A percentile compares a stretch with the other conserved stretches of the same genome.
Evolutionary conservation across 2,888 invertebrate genomes (phyloP).

Genomic region (Eupeodes latifasciatus): DNA sequence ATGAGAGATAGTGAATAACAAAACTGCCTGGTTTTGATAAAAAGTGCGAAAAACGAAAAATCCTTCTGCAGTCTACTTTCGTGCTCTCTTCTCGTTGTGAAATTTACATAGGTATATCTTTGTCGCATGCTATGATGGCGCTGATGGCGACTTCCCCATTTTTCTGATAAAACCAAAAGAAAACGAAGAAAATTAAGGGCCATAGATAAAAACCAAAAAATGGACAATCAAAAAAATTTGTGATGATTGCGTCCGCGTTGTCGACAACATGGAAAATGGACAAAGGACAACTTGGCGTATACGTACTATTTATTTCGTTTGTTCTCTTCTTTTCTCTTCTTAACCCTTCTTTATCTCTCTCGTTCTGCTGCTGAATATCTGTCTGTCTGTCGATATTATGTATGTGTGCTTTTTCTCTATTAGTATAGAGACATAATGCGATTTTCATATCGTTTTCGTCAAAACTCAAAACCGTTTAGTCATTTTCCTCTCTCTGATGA

Average conservation of each 20-base stretch:
- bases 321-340: slow-evolving; percentile 8
- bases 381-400: not conserved
- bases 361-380: not conserved
- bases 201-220: not conserved
- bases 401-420: not conserved
- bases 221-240: slow-evolving; percentile 46
- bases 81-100: slow-evolving; percentile 28
- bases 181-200: slow-evolving; percentile 43
- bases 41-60: slow-evolving; percentile 69
- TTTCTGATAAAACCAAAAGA: not conserved
- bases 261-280: too few relatives aligned
- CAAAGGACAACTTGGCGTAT: slow-evolving; percentile 64
- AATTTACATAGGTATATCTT: slow-evolving; percentile 19
- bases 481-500: slow-evolving; percentile 11
- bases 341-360: not conserved
- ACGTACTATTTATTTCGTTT: slow-evolving; percentile 44
- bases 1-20: not conserved
- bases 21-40: slow-evolving; percentile 12
- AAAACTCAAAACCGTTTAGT: slow-evolving; percentile 18
- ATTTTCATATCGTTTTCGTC: slow-evolving; percentile 1
- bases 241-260: slow-evolving; percentile 46
- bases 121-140: slow-evolving; percentile 49
- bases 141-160: not conserved
- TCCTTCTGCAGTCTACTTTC: slow-evolving; percentile 75
- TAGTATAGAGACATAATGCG: slow-evolving; percentile 62